Evolutionary conservation across 2,797 vertebrate species (phyloP).

Genomic region (Sternotherus odoratus): DNA sequence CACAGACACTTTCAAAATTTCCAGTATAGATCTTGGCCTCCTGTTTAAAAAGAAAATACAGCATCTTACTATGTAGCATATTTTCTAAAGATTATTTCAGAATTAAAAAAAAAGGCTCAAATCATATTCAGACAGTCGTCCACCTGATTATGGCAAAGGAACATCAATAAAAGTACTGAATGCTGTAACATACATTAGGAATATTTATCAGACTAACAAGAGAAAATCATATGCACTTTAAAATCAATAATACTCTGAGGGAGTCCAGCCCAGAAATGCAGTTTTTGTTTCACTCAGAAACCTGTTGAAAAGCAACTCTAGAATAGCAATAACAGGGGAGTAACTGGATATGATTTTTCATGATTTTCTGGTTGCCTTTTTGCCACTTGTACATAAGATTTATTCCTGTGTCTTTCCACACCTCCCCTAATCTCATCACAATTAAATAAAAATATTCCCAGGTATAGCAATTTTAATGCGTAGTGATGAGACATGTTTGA

Average conservation of each 20-base stretch:
- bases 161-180: neutral
- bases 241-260: neutral
- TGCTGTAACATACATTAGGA: neutral
- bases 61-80: neutral
- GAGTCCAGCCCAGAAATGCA: neutral
- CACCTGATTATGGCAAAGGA: neutral
- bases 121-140: neutral
- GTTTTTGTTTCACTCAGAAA: neutral
- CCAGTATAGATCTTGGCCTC: neutral
- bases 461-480: neutral
- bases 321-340: neutral
- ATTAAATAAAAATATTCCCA: neutral
- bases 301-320: neutral
- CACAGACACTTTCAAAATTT: constrained; percentile 11
- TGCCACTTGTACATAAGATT: neutral
- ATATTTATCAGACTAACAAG: neutral
- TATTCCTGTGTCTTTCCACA: neutral
- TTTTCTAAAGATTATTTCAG: neutral
- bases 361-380: neutral
- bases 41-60: neutral
- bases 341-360: neutral
- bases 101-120: neutral
- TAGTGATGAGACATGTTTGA: neutral
- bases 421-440: neutral
- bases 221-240: neutral